Evolutionary conservation across 2,888 invertebrate species (phyloP).

Genomic region (Sphaerophoria rueppellii): DNA sequence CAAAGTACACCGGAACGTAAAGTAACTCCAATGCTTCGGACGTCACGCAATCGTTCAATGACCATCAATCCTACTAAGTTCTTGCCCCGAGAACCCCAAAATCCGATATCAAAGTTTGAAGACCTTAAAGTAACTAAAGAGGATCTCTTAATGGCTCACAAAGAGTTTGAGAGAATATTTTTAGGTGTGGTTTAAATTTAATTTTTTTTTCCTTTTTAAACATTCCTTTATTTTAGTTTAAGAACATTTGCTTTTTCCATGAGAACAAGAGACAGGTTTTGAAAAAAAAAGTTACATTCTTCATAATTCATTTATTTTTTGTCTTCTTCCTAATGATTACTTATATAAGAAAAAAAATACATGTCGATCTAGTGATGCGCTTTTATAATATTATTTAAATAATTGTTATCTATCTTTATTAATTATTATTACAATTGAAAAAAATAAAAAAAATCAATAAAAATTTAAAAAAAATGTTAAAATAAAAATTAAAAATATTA

Average conservation of each 20-base stretch:
- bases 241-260: slow-evolving; percentile 40
- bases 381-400: slow-evolving; percentile 62
- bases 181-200: slow-evolving; percentile 76
- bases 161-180: slow-evolving; percentile 79
- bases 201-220: slow-evolving; percentile 29
- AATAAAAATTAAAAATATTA: slow-evolving; percentile 59
- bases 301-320: slow-evolving; percentile 22
- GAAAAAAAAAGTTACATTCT: slow-evolving; percentile 34
- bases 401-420: slow-evolving; percentile 67
- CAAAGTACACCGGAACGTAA: slow-evolving; percentile 60
- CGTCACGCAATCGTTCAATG: slow-evolving; percentile 74
- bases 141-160: slow-evolving; percentile 77
- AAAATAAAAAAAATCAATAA: slow-evolving; percentile 14
- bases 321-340: slow-evolving; percentile 53
- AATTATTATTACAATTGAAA: slow-evolving; percentile 40
- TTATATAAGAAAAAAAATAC: slow-evolving; percentile 18
- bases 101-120: slow-evolving; percentile 76
- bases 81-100: slow-evolving; percentile 37
- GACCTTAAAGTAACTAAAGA: slow-evolving; percentile 79
- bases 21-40: slow-evolving; percentile 47
- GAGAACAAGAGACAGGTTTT: slow-evolving; percentile 55
- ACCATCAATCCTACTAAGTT: slow-evolving; percentile 69
- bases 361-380: slow-evolving; percentile 63
- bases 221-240: slow-evolving; percentile 59
- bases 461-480: slow-evolving; percentile 45